A percentile compares a stretch with the other conserved stretches of the same genome.
phyloP scores from a whole-genome alignment of 2,888 invertebrate genomes.

The Heteromyza rotundicornis region DNA sequence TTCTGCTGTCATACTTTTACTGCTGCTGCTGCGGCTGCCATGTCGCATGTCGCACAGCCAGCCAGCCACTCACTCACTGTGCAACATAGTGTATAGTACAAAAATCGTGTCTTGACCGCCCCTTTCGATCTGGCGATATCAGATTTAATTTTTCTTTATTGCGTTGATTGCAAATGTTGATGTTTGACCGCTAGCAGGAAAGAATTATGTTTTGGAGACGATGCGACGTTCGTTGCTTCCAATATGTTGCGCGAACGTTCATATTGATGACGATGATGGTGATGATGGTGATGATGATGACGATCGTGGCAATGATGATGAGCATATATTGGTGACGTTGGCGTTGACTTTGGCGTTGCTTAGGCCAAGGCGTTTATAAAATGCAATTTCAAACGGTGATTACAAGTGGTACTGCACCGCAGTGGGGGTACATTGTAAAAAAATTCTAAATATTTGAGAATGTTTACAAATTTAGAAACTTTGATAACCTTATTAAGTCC shows the following conservation, averaged over 20 bases:
- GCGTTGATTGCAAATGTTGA: background rate
- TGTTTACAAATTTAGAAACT: too few relatives aligned
- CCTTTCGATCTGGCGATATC: constrained; percentile 56
- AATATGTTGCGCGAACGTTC: too few relatives aligned
- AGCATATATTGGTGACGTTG: constrained; percentile 2
- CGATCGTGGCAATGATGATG: background rate
- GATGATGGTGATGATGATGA: background rate
- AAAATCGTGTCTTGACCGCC: constrained; percentile 55
- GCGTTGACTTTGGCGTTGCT: background rate
- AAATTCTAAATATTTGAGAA: too few relatives aligned
- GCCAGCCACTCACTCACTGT: too few relatives aligned
- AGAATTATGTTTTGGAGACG: background rate
- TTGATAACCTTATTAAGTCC: too few relatives aligned
- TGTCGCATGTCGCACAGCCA: constrained; percentile 27
- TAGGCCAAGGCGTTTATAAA: background rate
- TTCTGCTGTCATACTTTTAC: constrained; percentile 15
- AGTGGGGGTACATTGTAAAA: background rate
- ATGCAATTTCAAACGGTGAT: background rate
- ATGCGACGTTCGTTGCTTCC: background rate
- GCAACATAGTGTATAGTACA: constrained; percentile 44
- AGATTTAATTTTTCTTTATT: constrained; percentile 36
- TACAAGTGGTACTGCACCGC: background rate
- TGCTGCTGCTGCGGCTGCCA: constrained; percentile 10
- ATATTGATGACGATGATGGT: background rate
- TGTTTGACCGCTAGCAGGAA: background rate